phyloP scores from a whole-genome alignment of 92 coral and sea anemone genomes.

The Siderastrea radians region DNA sequence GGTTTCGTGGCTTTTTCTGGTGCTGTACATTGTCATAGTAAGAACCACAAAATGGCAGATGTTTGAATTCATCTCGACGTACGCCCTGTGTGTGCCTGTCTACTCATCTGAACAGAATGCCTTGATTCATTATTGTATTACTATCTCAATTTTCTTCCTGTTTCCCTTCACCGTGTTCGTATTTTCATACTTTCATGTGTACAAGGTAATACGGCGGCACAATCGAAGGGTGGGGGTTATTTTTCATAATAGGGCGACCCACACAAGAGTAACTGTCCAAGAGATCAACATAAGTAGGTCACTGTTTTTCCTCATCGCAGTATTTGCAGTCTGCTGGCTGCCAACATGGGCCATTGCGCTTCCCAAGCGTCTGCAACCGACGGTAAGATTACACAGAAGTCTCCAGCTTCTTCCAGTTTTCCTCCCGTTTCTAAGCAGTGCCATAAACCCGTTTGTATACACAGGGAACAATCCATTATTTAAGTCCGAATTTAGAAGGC shows the following conservation, averaged over 20 bases:
- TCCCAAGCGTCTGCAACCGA: background rate
- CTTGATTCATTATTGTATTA: background rate
- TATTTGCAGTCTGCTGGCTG: background rate
- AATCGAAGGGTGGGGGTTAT: background rate
- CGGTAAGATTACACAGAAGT: background rate
- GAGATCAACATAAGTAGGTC: background rate
- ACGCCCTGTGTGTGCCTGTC: conserved; percentile 31
- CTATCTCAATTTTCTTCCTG: background rate
- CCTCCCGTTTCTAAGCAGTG: background rate
- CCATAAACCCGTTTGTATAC: conserved; percentile 4
- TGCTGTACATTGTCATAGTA: conserved; percentile 23
- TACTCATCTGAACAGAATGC: background rate
- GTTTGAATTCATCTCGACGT: conserved; percentile 35
- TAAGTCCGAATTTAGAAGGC: conserved; percentile 1
- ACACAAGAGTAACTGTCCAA: background rate
- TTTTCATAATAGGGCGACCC: background rate
- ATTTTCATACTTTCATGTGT: background rate
- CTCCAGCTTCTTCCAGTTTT: background rate
- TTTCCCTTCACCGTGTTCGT: background rate
- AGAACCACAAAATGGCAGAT: conserved; percentile 19
- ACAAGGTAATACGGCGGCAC: background rate
- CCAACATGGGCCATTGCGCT: background rate
- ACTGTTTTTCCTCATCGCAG: background rate
- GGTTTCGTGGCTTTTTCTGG: conserved; percentile 29
- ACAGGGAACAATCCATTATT: background rate